Evolutionary conservation across 2,888 invertebrate species (phyloP).

Genomic region (Torymus aiolomorphi): DNA sequence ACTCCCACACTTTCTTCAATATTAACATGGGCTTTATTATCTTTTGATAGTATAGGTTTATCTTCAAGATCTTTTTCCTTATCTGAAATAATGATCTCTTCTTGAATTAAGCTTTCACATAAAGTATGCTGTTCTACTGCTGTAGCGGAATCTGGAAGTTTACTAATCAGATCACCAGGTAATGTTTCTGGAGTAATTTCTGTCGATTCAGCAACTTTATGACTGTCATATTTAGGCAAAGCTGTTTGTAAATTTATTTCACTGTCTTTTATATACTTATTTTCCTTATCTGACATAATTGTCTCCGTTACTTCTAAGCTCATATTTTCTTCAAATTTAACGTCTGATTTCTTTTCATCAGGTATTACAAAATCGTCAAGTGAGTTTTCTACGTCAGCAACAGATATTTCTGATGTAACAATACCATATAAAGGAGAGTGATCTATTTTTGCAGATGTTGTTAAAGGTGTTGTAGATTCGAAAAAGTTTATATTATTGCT

Average conservation of each 20-base stretch:
- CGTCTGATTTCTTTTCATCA: conserved; percentile 67
- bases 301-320: conserved; percentile 78
- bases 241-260: conserved; percentile 69
- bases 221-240: conserved; percentile 75
- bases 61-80: conserved; percentile 76
- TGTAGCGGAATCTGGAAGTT: conserved; percentile 68
- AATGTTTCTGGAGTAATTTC: conserved; percentile 78
- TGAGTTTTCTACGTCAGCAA: conserved; percentile 69
- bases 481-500: conserved; percentile 68
- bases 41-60: conserved; percentile 63
- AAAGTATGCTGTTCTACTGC: conserved; percentile 77
- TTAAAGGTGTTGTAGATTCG: conserved; percentile 72
- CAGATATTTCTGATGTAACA: conserved; percentile 73
- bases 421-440: conserved; percentile 78
- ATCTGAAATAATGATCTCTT: conserved; percentile 79
- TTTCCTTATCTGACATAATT: conserved; percentile 76
- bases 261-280: conserved; percentile 67
- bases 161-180: conserved; percentile 75
- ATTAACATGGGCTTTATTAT: conserved; percentile 70
- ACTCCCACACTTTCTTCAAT: conserved; percentile 73
- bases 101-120: conserved; percentile 79
- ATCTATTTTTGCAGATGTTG: conserved; percentile 77
- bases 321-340: conserved; percentile 74
- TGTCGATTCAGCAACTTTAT: conserved; percentile 79
- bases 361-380: conserved; percentile 70